These are phyloP conservation scores for Oplegnathus fasciatus DNA, from an alignment of 2,113 vertebrate genomes.

Conservation along the genomic window DNA sequence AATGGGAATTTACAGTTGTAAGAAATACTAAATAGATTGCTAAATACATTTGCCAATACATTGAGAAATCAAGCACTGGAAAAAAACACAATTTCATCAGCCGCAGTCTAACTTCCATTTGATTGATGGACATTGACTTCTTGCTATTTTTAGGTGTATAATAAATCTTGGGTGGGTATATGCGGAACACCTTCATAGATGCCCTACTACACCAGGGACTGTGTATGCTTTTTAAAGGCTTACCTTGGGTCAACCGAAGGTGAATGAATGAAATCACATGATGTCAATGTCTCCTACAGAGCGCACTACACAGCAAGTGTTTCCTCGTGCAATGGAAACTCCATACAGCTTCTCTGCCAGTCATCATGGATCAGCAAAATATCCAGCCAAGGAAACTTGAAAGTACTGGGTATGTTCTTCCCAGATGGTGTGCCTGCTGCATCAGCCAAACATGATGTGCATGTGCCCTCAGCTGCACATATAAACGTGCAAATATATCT, in stretches of 20 bases:
- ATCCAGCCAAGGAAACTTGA: constrained; percentile 49
- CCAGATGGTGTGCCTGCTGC: constrained; percentile 58
- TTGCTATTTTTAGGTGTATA: background rate
- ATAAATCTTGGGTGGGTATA: background rate
- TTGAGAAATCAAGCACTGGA: background rate
- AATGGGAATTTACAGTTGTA: too few species aligned
- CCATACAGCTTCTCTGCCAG: constrained; percentile 36
- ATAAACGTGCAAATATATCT: constrained; percentile 55
- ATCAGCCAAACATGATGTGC: constrained; percentile 51
- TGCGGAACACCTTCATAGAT: background rate
- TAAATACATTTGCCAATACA: background rate
- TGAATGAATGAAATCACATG: constrained; percentile 37
- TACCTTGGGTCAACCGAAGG: constrained; percentile 9
- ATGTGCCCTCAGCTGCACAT: constrained; percentile 46
- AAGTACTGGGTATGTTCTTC: constrained; percentile 47
- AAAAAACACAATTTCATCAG: background rate
- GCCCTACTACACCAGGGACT: background rate
- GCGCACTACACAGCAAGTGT: constrained; percentile 22
- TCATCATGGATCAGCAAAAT: constrained; percentile 45
- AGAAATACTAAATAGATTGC: background rate
- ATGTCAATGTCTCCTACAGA: constrained; percentile 40
- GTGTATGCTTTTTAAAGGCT: background rate
- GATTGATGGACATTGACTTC: constrained; percentile 19
- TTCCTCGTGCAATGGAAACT: constrained; percentile 47
- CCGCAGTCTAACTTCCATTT: background rate